Evolutionary conservation across 2,113 vertebrate species (phyloP), one percentile per base, ranked within the genome.

Genomic region (Mastomys coucha): DNA sequence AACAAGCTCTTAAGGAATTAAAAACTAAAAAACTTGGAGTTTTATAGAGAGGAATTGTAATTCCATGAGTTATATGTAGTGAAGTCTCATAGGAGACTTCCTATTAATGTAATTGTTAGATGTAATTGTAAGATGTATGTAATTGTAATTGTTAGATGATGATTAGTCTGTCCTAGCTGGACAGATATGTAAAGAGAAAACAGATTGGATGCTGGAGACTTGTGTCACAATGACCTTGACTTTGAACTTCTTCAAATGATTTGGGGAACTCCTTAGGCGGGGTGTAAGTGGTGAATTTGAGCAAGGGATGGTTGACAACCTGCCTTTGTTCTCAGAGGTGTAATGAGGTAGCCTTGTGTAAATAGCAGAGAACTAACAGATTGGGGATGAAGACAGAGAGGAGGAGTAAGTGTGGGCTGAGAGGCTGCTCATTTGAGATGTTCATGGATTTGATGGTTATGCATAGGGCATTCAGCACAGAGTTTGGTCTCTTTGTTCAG

Each of bases 1-100:
- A 93, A 28, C 26, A 51, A 87, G 53, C 42, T 93, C 16, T 89
- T 94, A 36, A 96, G 84, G 77, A 73, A 86, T 51, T 93, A 65
- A 20, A 60, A 87, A 19, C 77, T 91, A 75, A 93, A 73, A 85
- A 91, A 45, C 24, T 53, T 94, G 45, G 9, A 72, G 3, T 60
- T 7, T 93, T 78, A 65, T 91, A 65, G 94, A 91, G 19, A 75
- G 17, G 56, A 84, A 28, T 49, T 85, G 1, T 13, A 72, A 91
- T 16, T 36, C 4, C 36, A 69, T 69, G 36, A 63, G 86, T 72
- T 88, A 39, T 65, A 73, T 73, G 76, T 45, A 72, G 19, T 76
- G 39, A 86, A 96, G 67, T 19, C 14, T 96, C 26, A 28, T 36
- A 88, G 26, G n/a, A 78, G n/a, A n/a, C n/a, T n/a, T n/a, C n/a